Evolutionary conservation across 2,888 invertebrate species (phyloP), one percentile per base, ranked within the genome.

Genomic region (Molanna angustata): DNA sequence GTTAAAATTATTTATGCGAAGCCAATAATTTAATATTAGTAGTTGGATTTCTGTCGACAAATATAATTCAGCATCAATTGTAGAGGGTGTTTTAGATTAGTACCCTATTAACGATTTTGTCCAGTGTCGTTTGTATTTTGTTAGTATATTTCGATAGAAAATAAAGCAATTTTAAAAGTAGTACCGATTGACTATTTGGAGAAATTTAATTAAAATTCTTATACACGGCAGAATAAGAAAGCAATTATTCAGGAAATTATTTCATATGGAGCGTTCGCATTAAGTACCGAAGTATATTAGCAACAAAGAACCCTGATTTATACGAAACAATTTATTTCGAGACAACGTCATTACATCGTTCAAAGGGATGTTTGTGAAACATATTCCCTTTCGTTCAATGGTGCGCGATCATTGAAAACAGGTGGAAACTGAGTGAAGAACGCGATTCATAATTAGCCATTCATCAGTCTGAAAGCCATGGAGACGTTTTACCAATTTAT

Each of bases 281-380:
- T 35, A 44, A 37, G 14, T 21, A 46, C 46, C 2, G 20, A 46
- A 37, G 35, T 35, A 4, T 13, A 18, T 33, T 44, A 45, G 43
- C 52, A 40, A 48, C 54, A 45, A 56, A 51, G 33, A 54, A 46
- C 20, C 49, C 45, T 57, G 57, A 54, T 57, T 54, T 54, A 57
- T 57, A 33, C 39, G 45, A 48, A 51, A 33, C 54, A 33, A 58
- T 58, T 52, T 49, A 52, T 58, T 54, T 55, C 33, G 20, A 37
- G 47, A 32, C 32, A 14, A 43, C 39, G 50, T 37, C 52, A 55
- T 55, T 52, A 58, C 44, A 39, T 19, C 21, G 18, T 41, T 52
- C 45, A 42, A 54, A 32, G 42, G 46, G 44, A 27, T 37, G 43
- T 27, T 45, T 27, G 46, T 45, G 45, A 41, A 46, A 42, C 35